These are phyloP conservation scores for Rhinatrema bivittatum DNA, from an alignment of 2,797 vertebrate genomes.

Conservation along the genomic window DNA sequence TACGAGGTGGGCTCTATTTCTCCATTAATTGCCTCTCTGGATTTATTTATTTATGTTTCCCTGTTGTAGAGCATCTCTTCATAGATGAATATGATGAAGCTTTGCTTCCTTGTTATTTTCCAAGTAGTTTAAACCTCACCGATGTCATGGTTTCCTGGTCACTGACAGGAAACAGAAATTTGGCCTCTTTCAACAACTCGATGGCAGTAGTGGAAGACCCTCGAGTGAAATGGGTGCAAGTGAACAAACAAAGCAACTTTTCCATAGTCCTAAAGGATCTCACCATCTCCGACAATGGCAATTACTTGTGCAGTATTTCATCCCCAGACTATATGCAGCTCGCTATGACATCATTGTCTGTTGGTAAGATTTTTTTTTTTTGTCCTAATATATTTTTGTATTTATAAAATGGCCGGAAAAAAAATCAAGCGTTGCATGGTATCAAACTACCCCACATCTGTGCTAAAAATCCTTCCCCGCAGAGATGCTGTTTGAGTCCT, in stretches of 20 bases:
- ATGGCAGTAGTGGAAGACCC: not conserved
- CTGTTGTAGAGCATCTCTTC: not conserved
- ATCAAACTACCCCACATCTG: too few relatives aligned
- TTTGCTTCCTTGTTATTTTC: slow-evolving; percentile 7
- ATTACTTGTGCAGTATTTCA: slow-evolving; percentile 38
- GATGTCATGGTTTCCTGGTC: slow-evolving; percentile 20
- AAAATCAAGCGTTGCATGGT: not conserved
- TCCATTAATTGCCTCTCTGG: too few relatives aligned
- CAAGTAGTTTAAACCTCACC: not conserved
- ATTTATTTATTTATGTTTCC: too few relatives aligned
- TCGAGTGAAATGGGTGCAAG: slow-evolving; percentile 4
- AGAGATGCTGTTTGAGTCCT: not conserved
- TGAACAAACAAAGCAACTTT: not conserved
- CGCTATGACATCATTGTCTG: slow-evolving; percentile 2
- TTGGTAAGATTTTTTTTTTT: slow-evolving; percentile 24
- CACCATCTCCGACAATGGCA: slow-evolving; percentile 3
- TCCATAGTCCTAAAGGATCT: slow-evolving; percentile 8
- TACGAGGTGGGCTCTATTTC: too few relatives aligned
- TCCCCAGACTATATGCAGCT: slow-evolving; percentile 20
- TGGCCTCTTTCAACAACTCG: slow-evolving; percentile 26
- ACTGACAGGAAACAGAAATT: not conserved
- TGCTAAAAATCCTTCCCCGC: not conserved
- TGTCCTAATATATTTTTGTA: not conserved
- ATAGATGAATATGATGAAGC: not conserved
- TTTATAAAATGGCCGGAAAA: not conserved